Percentiles rank a stretch among this genome's conserved stretches.
Evolutionary conservation across 2,797 vertebrate species (phyloP).

Genomic region (Danionella dracula): DNA sequence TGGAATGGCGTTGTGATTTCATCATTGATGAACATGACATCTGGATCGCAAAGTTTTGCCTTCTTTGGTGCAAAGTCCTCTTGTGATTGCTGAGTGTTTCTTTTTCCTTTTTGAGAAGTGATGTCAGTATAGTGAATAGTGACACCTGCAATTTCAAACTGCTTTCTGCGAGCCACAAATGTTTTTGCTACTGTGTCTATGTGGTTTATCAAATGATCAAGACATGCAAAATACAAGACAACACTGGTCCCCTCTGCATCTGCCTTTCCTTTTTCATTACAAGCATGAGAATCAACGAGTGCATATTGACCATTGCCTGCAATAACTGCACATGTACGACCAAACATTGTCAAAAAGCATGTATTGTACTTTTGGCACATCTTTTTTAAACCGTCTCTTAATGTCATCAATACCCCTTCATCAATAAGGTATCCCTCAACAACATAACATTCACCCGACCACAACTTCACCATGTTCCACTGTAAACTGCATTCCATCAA

Average conservation of each 20-base stretch:
- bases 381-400: not conserved
- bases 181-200: not conserved
- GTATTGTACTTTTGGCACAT: not conserved
- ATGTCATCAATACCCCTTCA: not conserved
- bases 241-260: not conserved
- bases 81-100: too few relatives aligned
- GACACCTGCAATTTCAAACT: not conserved
- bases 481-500: not conserved
- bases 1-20: too few relatives aligned
- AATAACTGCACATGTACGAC: not conserved
- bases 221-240: not conserved
- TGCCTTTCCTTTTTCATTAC: not conserved
- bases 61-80: too few relatives aligned
- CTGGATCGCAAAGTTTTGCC: too few relatives aligned
- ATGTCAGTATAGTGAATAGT: too few relatives aligned
- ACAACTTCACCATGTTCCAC: not conserved
- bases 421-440: too few relatives aligned
- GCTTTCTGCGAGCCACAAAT: not conserved
- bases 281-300: not conserved
- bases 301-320: not conserved
- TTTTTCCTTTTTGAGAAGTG: too few relatives aligned
- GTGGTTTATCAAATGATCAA: not conserved
- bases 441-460: too few relatives aligned
- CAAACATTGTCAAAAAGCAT: not conserved
- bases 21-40: too few relatives aligned